phyloP scores from a whole-genome alignment of 1,140 invertebrate genomes.

The Zaprionus tsacasi region DNA sequence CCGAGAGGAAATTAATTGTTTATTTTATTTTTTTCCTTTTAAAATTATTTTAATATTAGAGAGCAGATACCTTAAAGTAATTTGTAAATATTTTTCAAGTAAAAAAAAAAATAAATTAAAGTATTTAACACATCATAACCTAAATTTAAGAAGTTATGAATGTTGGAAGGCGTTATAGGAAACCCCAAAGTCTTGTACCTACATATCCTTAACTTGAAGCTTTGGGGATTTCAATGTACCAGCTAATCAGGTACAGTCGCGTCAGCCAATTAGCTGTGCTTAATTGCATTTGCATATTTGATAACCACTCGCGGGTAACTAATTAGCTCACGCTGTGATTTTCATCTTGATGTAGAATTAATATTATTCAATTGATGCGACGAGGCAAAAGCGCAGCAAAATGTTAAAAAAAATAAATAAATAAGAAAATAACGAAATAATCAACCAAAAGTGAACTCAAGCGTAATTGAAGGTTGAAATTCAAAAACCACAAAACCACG shows the following conservation, averaged over 20 bases:
- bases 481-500: constrained; percentile 36
- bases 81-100: not conserved
- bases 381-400: not conserved
- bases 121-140: no score
- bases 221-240: not conserved
- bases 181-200: not conserved
- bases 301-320: constrained; percentile 39
- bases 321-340: constrained; percentile 25
- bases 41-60: not conserved
- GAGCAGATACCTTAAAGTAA: not conserved
- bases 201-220: not conserved
- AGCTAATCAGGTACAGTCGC: not conserved
- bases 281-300: constrained; percentile 41
- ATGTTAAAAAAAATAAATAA: constrained; percentile 24
- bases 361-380: constrained; percentile 26
- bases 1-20: not conserved
- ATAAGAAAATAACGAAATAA: not conserved
- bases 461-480: constrained; percentile 53
- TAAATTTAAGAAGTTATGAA: no score
- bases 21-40: not conserved
- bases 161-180: no score
- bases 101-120: no score
- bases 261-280: constrained; percentile 31
- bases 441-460: constrained; percentile 16
- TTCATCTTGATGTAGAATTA: not conserved